Evolutionary conservation across 2,113 vertebrate genomes (phyloP).

Genomic region (Ursus arctos): DNA sequence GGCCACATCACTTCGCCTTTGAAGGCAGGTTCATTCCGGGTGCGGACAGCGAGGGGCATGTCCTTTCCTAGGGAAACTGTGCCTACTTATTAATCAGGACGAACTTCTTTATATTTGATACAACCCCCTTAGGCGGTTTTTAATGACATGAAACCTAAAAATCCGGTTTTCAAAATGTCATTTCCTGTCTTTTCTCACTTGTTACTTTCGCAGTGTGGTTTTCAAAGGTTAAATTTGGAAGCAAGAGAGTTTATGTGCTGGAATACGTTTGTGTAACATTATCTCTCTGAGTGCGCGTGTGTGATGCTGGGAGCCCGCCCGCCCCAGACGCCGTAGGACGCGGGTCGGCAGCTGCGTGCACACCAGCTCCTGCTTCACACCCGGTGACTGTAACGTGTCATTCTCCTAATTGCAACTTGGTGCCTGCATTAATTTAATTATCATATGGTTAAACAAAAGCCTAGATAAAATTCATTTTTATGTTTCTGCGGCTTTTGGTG

Average conservation of each 20-base stretch:
- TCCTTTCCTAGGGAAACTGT: rapidly evolving
- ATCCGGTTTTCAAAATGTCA: not conserved
- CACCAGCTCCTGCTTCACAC: not conserved
- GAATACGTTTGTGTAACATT: not conserved
- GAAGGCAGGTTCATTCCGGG: not conserved
- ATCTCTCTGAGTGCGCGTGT: rapidly evolving
- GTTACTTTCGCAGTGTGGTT: not conserved
- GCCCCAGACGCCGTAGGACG: not conserved
- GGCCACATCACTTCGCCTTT: not conserved
- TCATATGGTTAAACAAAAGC: not conserved
- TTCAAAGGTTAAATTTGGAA: not conserved
- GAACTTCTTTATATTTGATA: not conserved
- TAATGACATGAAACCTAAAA: not conserved
- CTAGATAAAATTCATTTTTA: not conserved
- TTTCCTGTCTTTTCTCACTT: not conserved
- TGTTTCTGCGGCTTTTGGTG: not conserved
- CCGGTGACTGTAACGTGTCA: rapidly evolving
- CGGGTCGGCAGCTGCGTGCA: rapidly evolving
- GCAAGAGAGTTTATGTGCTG: not conserved
- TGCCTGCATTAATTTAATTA: not conserved
- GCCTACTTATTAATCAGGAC: not conserved
- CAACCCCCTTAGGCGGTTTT: not conserved
- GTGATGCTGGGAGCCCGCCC: not conserved
- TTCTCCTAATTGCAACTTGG: not conserved
- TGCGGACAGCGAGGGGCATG: not conserved